phyloP scores from a whole-genome alignment of 2,797 vertebrate species.

The Gambelia wislizenii region DNA sequence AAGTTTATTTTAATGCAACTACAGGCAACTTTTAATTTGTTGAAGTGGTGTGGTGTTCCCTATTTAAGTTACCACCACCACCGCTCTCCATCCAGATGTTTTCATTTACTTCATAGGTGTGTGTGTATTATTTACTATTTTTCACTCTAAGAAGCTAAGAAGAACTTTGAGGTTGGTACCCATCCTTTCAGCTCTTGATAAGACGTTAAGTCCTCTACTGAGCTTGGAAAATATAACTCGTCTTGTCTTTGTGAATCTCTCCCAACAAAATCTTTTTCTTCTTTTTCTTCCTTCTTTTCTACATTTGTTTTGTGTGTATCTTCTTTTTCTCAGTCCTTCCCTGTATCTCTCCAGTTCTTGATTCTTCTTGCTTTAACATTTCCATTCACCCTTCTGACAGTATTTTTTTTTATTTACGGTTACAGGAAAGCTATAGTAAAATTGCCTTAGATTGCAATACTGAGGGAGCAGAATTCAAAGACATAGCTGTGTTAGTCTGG shows the following conservation, averaged over 20 bases:
- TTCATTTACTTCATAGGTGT: background rate
- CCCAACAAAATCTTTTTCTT: accelerated
- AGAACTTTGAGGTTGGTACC: background rate
- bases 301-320: background rate
- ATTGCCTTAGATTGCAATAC: accelerated
- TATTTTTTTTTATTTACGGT: accelerated
- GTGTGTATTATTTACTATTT: background rate
- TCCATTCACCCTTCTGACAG: accelerated
- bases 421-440: background rate
- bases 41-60: too few species aligned
- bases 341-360: too few species aligned
- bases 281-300: accelerated
- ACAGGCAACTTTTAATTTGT: too few species aligned
- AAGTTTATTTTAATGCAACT: background rate
- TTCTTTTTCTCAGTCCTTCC: background rate
- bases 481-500: too few species aligned
- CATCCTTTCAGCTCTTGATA: background rate
- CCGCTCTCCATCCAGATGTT: background rate
- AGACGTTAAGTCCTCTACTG: accelerated
- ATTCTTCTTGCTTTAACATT: background rate
- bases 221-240: background rate
- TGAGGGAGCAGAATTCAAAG: too few species aligned
- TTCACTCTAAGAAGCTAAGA: background rate
- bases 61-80: background rate
- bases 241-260: background rate